Evolutionary conservation across 2,797 vertebrate species (phyloP).

Genomic region (Rhynchotus rufescens): DNA sequence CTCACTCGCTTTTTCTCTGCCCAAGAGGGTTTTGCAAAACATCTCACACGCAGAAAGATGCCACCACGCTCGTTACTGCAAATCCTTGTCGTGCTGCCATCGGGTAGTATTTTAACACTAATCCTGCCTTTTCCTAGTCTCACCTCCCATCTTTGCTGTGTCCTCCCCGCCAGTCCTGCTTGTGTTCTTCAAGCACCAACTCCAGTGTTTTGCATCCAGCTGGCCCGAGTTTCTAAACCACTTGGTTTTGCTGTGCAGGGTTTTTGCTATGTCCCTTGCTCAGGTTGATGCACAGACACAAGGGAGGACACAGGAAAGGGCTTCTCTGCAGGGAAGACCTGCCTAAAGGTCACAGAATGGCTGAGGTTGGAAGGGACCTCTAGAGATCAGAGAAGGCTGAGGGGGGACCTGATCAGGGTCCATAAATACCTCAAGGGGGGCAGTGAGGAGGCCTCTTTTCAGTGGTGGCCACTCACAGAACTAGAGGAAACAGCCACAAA

Average conservation of each 20-base stretch:
- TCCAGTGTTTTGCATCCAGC: background rate
- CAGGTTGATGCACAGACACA: background rate
- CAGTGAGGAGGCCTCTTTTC: no score
- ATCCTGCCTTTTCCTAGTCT: background rate
- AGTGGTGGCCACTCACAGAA: no score
- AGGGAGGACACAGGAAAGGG: background rate
- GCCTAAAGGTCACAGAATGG: background rate
- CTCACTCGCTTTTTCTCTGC: background rate
- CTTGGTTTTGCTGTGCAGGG: background rate
- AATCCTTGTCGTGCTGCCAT: no score
- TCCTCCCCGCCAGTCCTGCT: background rate
- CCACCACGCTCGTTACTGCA: background rate
- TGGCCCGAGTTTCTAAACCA: background rate
- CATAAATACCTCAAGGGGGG: no score
- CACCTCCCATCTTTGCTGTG: background rate
- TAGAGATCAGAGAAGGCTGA: no score
- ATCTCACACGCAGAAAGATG: no score
- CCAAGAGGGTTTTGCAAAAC: background rate
- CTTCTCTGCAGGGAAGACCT: background rate
- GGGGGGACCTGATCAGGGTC: no score
- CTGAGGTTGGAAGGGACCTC: no score
- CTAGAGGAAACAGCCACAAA: no score
- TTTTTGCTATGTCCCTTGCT: background rate
- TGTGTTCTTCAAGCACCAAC: background rate
- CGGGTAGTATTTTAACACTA: background rate